Evolutionary conservation across 2,797 vertebrate genomes (phyloP), one percentile per base, ranked within the genome.

Genomic region (Centropyge bicolor): DNA sequence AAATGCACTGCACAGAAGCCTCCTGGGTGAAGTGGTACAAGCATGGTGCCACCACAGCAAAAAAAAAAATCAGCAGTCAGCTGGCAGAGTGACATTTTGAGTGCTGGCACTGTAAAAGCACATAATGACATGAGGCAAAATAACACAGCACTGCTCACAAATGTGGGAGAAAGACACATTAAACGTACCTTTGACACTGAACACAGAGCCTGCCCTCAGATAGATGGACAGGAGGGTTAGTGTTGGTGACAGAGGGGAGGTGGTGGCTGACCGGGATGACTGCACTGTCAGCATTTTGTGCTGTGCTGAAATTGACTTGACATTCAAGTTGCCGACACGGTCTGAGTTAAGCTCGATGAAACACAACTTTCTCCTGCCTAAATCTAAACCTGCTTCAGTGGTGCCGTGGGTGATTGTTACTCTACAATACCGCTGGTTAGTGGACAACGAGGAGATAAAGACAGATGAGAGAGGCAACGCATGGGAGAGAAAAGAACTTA

Each of bases 101-200:
- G 69, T 81, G 83, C 81, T 78, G 65, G 78, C 81, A 87, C 68
- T 80, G 56, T 73, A 73, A 87, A 88, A 84, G 75, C 79, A 87
- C 60, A 80, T 77, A 49, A 89, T 83, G 80, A 92, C 80, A 85
- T 82, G 67, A 85, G 76, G 76, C n/a, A 64, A 85, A 87, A 84
- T 80, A 84, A 87, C 76, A 89, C 80, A 83, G 80, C 84, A 91
- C 81, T 69, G 46, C 80, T 85, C 85, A 89, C 80, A 65, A 70
- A 92, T 79, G 88, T 83, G 87, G 89, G 52, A 46, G 11, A 46
- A 14, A 63, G 86, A 90, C 86, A 93, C 90, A 91, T 82, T 60
- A 67, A 94, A 94, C 94, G 65, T 94, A 94, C 94, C 94, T 95
- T 92, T 92, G 79, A 89, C 90, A 88, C 73, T 84, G 86, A 88